These are phyloP conservation scores for Nyctalus aviator DNA, from an alignment of 2,797 vertebrate genomes.

Conservation along the genomic window DNA sequence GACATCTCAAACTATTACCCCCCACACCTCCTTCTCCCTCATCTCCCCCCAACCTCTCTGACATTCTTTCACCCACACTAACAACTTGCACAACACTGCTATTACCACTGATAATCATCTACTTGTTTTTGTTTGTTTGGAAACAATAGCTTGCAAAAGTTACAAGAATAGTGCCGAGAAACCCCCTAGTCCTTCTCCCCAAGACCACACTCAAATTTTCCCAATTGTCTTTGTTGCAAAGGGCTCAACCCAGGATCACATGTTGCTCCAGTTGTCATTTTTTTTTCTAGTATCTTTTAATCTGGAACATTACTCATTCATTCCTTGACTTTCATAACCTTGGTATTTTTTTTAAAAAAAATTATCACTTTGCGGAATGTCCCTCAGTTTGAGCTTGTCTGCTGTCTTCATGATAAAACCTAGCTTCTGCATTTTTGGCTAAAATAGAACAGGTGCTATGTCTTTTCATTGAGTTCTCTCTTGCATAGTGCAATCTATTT, in stretches of 20 bases:
- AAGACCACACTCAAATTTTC: not conserved
- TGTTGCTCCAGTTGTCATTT: not conserved
- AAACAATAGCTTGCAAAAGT: conserved; percentile 30
- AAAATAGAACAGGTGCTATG: not conserved
- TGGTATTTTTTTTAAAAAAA: not conserved
- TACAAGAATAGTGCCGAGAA: not conserved
- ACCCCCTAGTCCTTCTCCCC: not conserved
- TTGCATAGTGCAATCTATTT: not conserved
- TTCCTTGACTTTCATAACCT: not conserved
- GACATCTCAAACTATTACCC: not conserved
- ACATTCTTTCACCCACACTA: not conserved
- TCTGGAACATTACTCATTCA: not conserved
- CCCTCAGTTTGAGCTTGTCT: not conserved
- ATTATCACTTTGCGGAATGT: not conserved
- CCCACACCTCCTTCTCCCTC: not conserved
- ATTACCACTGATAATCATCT: not conserved
- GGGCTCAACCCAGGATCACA: not conserved
- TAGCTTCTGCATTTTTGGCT: not conserved
- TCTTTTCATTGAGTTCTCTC: not conserved
- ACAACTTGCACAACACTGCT: not conserved
- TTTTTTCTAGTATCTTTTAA: not conserved
- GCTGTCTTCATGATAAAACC: conserved; percentile 29
- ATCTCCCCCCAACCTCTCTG: not conserved
- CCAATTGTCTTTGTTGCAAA: not conserved
- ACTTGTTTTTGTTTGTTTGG: not conserved